Conservation (phyloP, 2,888 invertebrate species). For the Glaucopsyche alexis region DNA sequence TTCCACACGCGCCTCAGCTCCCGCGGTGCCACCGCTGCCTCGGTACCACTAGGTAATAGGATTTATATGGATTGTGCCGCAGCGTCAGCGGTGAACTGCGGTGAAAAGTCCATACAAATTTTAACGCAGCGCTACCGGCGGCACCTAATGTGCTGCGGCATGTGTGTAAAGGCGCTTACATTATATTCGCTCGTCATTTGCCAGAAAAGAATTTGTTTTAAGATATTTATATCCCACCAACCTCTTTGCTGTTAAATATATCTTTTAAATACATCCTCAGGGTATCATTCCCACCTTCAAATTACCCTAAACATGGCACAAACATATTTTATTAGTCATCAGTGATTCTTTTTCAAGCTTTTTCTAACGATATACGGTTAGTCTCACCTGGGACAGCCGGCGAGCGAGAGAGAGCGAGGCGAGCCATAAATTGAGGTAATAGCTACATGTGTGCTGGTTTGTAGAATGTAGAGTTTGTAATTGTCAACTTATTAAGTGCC, state of each 20-base stretch:
- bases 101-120: too few species aligned
- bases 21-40: too few species aligned
- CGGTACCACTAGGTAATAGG: too few species aligned
- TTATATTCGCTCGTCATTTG: too few species aligned
- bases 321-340: slow-evolving; percentile 22
- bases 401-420: neutral
- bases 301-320: neutral
- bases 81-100: too few species aligned
- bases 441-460: neutral
- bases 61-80: too few species aligned
- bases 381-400: slow-evolving; percentile 6
- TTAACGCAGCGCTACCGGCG: too few species aligned
- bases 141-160: too few species aligned
- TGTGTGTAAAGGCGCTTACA: too few species aligned
- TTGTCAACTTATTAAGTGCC: slow-evolving; percentile 20
- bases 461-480: neutral
- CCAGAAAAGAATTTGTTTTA: neutral
- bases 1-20: too few species aligned
- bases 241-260: neutral
- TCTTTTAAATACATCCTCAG: neutral
- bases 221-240: neutral
- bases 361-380: slow-evolving; percentile 6
- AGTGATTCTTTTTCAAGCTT: slow-evolving; percentile 3
- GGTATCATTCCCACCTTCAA: neutral
- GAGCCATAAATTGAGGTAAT: slow-evolving; percentile 11